phyloP scores from a whole-genome alignment of 2,888 invertebrate genomes.

The Protodeltote pygarga region DNA sequence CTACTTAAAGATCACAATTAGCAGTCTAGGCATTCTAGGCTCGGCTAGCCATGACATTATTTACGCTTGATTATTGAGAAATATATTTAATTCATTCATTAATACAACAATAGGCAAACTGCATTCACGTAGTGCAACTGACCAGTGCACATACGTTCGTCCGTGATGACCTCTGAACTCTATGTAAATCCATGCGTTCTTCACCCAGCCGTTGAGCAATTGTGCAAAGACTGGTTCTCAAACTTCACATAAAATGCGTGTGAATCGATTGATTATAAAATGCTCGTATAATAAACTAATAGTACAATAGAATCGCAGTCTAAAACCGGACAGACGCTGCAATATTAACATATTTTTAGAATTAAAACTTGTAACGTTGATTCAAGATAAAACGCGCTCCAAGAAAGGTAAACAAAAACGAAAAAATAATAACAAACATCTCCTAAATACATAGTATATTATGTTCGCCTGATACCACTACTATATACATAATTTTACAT shows the following conservation, averaged over 20 bases:
- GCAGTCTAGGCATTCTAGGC: neutral
- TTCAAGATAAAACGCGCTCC: slow-evolving; percentile 42
- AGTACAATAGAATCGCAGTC: slow-evolving; percentile 55
- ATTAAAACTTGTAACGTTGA: slow-evolving; percentile 44
- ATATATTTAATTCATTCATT: slow-evolving; percentile 29
- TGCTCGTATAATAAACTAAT: slow-evolving; percentile 44
- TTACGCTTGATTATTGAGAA: slow-evolving; percentile 1
- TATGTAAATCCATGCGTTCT: slow-evolving; percentile 60
- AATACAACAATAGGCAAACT: slow-evolving; percentile 47
- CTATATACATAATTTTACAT: slow-evolving; percentile 29
- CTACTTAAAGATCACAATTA: neutral
- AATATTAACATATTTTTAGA: slow-evolving; percentile 50
- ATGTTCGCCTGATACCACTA: slow-evolving; percentile 60
- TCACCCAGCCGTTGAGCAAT: slow-evolving; percentile 64
- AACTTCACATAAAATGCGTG: slow-evolving; percentile 53
- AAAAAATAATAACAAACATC: slow-evolving; percentile 35
- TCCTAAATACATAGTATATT: slow-evolving; percentile 35
- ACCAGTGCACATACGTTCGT: slow-evolving; percentile 46
- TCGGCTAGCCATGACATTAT: neutral
- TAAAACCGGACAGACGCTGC: slow-evolving; percentile 55
- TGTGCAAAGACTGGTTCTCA: slow-evolving; percentile 71
- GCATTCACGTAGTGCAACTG: slow-evolving; percentile 51
- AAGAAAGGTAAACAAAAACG: slow-evolving; percentile 21
- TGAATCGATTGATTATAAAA: slow-evolving; percentile 67
- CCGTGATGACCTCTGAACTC: slow-evolving; percentile 73